Evolutionary conservation across 2,888 invertebrate species (phyloP).

Genomic region (Agrochola lota): DNA sequence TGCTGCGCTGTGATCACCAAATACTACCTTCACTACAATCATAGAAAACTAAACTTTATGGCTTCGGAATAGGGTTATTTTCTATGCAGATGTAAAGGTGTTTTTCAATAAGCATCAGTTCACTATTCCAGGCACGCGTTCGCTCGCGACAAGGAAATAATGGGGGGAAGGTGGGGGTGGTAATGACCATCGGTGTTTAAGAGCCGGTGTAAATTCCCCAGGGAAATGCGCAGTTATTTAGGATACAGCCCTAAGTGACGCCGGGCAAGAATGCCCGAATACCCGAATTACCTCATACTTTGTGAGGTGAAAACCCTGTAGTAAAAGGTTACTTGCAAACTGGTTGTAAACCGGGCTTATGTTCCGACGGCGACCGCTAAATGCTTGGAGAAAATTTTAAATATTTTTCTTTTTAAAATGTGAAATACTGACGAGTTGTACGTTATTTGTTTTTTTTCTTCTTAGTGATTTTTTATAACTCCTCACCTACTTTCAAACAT

Average conservation of each 20-base stretch:
- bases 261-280: constrained; percentile 56
- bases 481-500: not conserved
- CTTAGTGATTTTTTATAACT: not conserved
- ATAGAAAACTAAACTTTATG: constrained; percentile 59
- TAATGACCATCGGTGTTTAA: constrained; percentile 73
- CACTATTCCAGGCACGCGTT: constrained; percentile 77
- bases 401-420: constrained; percentile 24
- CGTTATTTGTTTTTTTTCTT: not conserved
- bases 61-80: not conserved
- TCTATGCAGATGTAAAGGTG: constrained; percentile 61
- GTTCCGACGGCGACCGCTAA: constrained; percentile 8
- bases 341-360: constrained; percentile 37
- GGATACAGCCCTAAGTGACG: constrained; percentile 58
- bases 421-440: not conserved
- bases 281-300: constrained; percentile 54
- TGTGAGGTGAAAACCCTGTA: constrained; percentile 37
- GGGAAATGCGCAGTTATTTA: constrained; percentile 66
- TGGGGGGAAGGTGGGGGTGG: constrained; percentile 65
- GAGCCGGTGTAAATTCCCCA: constrained; percentile 65
- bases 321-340: constrained; percentile 25
- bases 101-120: constrained; percentile 75
- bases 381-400: constrained; percentile 11
- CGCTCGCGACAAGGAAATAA: constrained; percentile 77
- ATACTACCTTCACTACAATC: constrained; percentile 26
- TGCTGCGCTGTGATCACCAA: constrained; percentile 68